Evolutionary conservation across 2,888 invertebrate genomes (phyloP).

Genomic region (Diarsia dahlii): DNA sequence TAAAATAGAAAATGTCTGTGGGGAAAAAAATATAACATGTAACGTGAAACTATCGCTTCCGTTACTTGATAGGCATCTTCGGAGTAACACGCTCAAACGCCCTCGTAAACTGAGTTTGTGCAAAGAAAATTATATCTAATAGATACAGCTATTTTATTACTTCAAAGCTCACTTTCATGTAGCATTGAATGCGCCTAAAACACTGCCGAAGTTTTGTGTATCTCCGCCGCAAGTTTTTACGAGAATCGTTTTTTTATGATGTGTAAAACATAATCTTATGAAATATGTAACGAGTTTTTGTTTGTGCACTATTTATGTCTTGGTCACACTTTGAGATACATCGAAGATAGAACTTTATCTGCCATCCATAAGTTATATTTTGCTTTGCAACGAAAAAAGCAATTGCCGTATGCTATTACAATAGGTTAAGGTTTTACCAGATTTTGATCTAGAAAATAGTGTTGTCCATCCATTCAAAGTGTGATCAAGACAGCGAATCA

Average conservation of each 20-base stretch:
- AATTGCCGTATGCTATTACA: not conserved
- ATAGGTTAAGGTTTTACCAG: constrained; percentile 6
- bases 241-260: constrained; percentile 51
- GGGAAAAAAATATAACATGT: constrained; percentile 8
- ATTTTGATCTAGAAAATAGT: constrained; percentile 10
- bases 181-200: constrained; percentile 61
- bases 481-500: constrained; percentile 42
- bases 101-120: constrained; percentile 51
- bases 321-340: constrained; percentile 60
- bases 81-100: constrained; percentile 8
- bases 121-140: constrained; percentile 46
- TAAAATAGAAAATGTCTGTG: constrained; percentile 8
- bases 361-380: constrained; percentile 4
- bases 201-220: constrained; percentile 59
- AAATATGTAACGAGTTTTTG: constrained; percentile 69
- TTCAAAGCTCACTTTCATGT: constrained; percentile 55
- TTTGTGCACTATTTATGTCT: constrained; percentile 57
- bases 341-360: constrained; percentile 33
- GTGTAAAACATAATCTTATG: constrained; percentile 72
- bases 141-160: constrained; percentile 50
- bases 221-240: constrained; percentile 46
- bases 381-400: constrained; percentile 7
- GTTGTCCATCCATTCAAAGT: constrained; percentile 53
- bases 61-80: constrained; percentile 14
- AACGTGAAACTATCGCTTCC: constrained; percentile 32